phyloP scores from a whole-genome alignment of 2,888 invertebrate species.

The Tryphoninae sp. region DNA sequence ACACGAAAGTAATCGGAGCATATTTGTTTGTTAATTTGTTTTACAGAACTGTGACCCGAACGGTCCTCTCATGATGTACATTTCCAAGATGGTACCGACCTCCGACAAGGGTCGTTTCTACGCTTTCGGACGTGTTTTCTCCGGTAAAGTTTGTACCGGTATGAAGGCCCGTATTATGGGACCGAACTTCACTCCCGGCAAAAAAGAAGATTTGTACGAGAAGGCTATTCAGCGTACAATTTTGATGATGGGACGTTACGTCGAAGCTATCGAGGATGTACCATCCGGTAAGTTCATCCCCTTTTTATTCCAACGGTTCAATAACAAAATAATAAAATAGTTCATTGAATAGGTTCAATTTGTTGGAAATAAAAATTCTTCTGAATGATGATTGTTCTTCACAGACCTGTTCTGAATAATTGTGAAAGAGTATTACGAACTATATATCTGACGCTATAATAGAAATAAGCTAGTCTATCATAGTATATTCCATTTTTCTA shows the following conservation, averaged over 20 bases:
- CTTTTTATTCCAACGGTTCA: not conserved
- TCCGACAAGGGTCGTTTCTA: slow-evolving; percentile 99
- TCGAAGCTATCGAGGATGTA: slow-evolving; percentile 99
- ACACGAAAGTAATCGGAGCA: slow-evolving; percentile 1
- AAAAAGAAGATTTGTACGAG: slow-evolving; percentile 99
- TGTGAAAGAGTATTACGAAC: slow-evolving; percentile 67
- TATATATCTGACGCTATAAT: slow-evolving; percentile 64
- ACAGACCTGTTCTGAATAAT: slow-evolving; percentile 77
- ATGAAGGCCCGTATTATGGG: slow-evolving; percentile 99
- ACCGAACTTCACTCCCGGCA: slow-evolving; percentile 98
- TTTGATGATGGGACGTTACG: slow-evolving; percentile 99
- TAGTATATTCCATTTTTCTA: not conserved
- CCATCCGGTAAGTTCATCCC: slow-evolving; percentile 88
- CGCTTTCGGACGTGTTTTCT: slow-evolving; percentile 99
- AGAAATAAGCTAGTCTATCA: slow-evolving; percentile 8
- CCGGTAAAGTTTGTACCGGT: slow-evolving; percentile 93
- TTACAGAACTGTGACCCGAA: slow-evolving; percentile 94
- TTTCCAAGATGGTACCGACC: slow-evolving; percentile 99
- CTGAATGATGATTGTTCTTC: slow-evolving; percentile 74
- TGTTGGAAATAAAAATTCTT: not conserved
- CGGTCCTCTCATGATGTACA: slow-evolving; percentile 99
- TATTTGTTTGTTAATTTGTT: slow-evolving; percentile 41
- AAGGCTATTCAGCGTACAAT: slow-evolving; percentile 99
- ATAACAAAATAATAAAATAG: not conserved
- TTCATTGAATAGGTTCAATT: not conserved